Evolutionary conservation across 2,113 vertebrate species (phyloP), one percentile per base, ranked within the genome.

Genomic region (Microtus montanus): DNA sequence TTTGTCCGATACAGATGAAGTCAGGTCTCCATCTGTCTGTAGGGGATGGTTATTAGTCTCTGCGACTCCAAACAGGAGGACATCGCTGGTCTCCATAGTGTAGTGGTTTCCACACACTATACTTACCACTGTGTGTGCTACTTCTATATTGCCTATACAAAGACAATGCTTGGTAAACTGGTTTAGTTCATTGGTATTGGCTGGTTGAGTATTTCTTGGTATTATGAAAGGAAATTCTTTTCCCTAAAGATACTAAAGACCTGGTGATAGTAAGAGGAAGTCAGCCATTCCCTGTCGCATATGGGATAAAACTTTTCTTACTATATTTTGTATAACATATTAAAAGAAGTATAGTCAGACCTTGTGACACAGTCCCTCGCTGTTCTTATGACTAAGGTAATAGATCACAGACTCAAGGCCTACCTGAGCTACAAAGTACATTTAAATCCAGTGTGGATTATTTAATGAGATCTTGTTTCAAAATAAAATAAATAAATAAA

Each of bases 211-310:
- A 64, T 77, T 41, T 92, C 49, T 88, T 71, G 30, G 9, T 78
- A 12, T 49, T 79, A 9, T 68, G 49, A 93, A 96, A 93, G 5
- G 61, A 66, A 84, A 66, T 82, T 52, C 4, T 71, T 90, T 93
- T 90, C 58, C 77, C 47, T 64, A 63, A 8, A 5, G 13, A 49
- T 79, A 64, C 28, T 82, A 35, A 86, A 95, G 10, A 77, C 26
- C 77, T 63, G 75, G 3, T 70, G 66, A 30, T 87, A 77, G 71
- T 87, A 6, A 82, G 26, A 30, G 90, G 66, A 63, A 7, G 24
- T 61, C 52, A 68, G 78, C 85, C 52, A 63, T 47, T 2, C 86
- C 30, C 12, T 24, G 3, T 22, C 30, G 2, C 15, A 38, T 38
- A 9, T 71, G 88, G 28, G 10, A 35, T 77, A 44, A 68, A 44